phyloP scores from a whole-genome alignment of 2,888 invertebrate genomes.

The Onthophagus sagittarius region DNA sequence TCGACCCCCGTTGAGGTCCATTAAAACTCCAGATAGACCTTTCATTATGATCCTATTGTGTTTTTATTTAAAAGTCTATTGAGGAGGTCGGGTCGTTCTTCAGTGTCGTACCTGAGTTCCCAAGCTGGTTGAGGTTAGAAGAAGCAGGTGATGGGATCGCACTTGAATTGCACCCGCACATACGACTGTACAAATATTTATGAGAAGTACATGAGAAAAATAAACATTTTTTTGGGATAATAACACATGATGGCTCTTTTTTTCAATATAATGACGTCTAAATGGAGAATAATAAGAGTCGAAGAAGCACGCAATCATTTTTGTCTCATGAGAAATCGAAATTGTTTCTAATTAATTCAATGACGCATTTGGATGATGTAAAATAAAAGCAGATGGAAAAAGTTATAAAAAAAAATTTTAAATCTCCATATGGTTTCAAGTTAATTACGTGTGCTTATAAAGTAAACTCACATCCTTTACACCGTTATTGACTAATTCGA shows the following conservation, averaged over 20 bases:
- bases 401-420: not conserved
- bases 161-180: not conserved
- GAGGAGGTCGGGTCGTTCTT: constrained; percentile 6
- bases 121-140: not conserved
- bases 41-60: constrained; percentile 16
- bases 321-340: not conserved
- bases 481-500: not conserved
- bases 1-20: not conserved
- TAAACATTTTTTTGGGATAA: not conserved
- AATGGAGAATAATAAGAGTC: not conserved
- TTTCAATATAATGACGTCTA: not conserved
- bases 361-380: not conserved
- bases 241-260: not conserved
- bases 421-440: not conserved
- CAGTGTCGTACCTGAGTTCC: constrained; percentile 13
- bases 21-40: constrained; percentile 14
- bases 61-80: constrained; percentile 18
- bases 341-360: not conserved
- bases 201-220: not conserved
- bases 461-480: not conserved
- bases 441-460: not conserved
- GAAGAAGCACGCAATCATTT: not conserved
- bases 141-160: not conserved
- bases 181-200: not conserved
- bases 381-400: not conserved